phyloP scores from a whole-genome alignment of 1,140 invertebrate genomes.

The Daktulosphaira vitifoliae region DNA sequence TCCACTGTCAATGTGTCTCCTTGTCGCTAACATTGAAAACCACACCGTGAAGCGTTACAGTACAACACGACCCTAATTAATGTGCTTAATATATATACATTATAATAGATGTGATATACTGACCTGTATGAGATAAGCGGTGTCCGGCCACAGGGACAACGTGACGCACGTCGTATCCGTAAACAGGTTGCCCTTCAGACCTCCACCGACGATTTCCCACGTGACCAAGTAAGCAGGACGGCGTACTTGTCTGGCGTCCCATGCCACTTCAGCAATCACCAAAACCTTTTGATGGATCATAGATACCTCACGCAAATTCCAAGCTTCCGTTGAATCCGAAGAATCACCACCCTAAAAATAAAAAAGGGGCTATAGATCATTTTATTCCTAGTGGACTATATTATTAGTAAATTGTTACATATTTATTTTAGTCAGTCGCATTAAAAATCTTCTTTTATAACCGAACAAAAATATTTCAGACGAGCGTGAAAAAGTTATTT shows the following conservation, averaged over 20 bases:
- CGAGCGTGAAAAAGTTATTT: too few species aligned
- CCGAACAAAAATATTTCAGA: too few species aligned
- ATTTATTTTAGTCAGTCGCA: too few species aligned
- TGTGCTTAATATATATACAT: too few species aligned
- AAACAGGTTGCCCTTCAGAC: constrained; percentile 72
- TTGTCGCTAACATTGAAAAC: too few species aligned
- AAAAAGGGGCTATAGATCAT: too few species aligned
- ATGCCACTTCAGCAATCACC: constrained; percentile 65
- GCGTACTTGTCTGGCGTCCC: constrained; percentile 50
- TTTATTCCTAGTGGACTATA: too few species aligned
- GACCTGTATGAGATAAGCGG: constrained; percentile 69
- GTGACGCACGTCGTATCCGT: constrained; percentile 68
- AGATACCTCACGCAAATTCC: constrained; percentile 56
- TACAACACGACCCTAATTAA: too few species aligned
- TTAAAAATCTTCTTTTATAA: too few species aligned
- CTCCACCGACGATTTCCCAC: constrained; percentile 72
- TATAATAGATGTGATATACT: not conserved
- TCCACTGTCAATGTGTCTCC: too few species aligned
- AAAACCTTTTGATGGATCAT: constrained; percentile 61
- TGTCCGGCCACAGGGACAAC: constrained; percentile 68
- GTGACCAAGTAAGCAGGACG: constrained; percentile 56
- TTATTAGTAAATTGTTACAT: too few species aligned
- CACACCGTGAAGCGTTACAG: too few species aligned
- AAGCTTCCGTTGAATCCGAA: constrained; percentile 40
- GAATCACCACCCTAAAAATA: not conserved